Evolutionary conservation across 2,797 vertebrate species (phyloP).

Genomic region (Sebastes jordani): DNA sequence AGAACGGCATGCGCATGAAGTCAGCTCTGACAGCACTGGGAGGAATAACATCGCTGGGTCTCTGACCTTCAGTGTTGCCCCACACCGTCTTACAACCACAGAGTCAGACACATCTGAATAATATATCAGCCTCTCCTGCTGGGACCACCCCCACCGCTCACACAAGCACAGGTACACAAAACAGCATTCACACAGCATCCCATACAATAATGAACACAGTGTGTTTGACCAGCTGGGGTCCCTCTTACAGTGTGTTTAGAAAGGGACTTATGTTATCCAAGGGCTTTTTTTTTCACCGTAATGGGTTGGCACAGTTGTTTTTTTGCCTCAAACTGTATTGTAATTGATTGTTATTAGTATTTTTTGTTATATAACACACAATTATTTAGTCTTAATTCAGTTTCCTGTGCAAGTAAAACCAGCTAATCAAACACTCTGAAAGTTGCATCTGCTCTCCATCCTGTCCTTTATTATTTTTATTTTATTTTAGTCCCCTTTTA

Average conservation of each 20-base stretch:
- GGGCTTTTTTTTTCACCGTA: not conserved
- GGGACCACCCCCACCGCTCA: conserved; percentile 42
- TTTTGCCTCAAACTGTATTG: not conserved
- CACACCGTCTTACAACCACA: conserved; percentile 61
- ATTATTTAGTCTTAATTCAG: not conserved
- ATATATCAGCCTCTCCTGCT: conserved; percentile 70
- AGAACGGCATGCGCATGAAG: conserved; percentile 54
- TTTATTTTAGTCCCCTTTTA: not conserved
- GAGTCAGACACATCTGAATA: conserved; percentile 75
- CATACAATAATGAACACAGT: conserved; percentile 43
- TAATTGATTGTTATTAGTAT: not conserved
- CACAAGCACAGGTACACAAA: conserved; percentile 50
- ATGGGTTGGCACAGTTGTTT: fast-evolving
- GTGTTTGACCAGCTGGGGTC: conserved; percentile 40
- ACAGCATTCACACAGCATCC: conserved; percentile 43
- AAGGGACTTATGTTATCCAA: not conserved
- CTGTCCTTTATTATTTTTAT: not conserved
- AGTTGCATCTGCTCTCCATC: not conserved
- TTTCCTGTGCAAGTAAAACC: not conserved
- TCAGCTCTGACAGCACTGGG: conserved; percentile 60
- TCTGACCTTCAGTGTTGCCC: conserved; percentile 75
- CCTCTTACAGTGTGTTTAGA: not conserved
- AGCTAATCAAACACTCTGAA: not conserved
- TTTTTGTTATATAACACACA: not conserved
- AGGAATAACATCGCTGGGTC: conserved; percentile 54